Evolutionary conservation across 2,797 vertebrate species (phyloP).

Genomic region (Onychomys arenicola): DNA sequence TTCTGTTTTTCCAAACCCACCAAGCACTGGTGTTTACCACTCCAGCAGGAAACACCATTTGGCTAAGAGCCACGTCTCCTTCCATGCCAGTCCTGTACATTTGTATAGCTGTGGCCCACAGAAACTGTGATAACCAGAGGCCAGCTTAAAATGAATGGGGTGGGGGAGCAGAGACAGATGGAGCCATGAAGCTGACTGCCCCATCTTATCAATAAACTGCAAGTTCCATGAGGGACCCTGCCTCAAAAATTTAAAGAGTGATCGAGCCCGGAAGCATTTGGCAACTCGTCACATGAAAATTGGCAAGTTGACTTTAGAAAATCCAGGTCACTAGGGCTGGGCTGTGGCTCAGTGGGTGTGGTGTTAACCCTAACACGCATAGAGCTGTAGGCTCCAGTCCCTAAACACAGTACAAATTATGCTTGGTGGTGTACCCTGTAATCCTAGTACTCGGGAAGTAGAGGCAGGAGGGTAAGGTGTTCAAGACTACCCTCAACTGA

Average conservation of each 20-base stretch:
- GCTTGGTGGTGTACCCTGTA: neutral
- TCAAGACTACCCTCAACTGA: neutral
- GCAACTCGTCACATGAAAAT: neutral
- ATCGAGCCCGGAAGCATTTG: neutral
- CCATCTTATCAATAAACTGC: too few species aligned
- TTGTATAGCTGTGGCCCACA: neutral
- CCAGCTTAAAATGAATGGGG: neutral
- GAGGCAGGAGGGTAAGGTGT: neutral
- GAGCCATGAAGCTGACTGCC: neutral
- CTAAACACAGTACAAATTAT: neutral
- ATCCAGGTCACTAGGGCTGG: neutral
- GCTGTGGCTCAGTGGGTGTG: neutral
- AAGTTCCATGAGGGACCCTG: neutral
- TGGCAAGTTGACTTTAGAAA: neutral
- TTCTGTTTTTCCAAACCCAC: neutral
- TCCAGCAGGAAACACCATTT: neutral
- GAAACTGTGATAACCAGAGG: neutral
- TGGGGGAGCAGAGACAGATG: too few species aligned
- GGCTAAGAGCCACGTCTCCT: neutral
- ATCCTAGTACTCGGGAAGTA: neutral
- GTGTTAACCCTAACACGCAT: rapidly evolving
- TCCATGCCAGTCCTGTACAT: neutral
- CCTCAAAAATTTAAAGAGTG: neutral
- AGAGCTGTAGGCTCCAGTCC: too few species aligned
- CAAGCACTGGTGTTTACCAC: neutral